Evolutionary conservation across 2,888 invertebrate genomes (phyloP), one percentile per base, ranked within the genome.

Genomic region (Ferdinandea cuprea): DNA sequence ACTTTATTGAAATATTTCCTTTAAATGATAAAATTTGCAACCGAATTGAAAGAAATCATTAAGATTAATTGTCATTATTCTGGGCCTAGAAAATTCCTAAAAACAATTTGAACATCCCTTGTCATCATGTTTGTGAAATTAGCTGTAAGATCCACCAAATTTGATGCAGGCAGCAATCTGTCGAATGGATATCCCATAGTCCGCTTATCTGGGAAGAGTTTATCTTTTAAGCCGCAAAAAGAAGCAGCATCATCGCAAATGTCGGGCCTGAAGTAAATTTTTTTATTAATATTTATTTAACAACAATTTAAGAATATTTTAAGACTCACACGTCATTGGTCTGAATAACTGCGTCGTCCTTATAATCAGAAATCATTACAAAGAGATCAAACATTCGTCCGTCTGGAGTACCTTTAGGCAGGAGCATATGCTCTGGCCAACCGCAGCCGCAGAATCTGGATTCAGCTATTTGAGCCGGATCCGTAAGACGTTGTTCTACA

Each of bases 371-470:
- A 74, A 96, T 92, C 95, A 96, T 96, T 44, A 93, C 94, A 89
- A 95, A 96, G 42, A 96, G 91, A 85, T 95, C 93, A 87, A 94
- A 93, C 0, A 92, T 90, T 90, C 93, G 94, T 0, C 96, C 96
- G 73, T 92, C 92, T 0, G 92, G 87, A 3, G 89, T 94, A 3
- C 96, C 96, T 90, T 94, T 95, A 0, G 96, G 95, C 35, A 96
- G 86, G 5, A 96, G 92, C 93, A 96, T 93, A 90, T 96, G 96
- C 79, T 96, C 94, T 0, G 96, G 96, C 96, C 96, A 96, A 59
- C 96, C 96, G 87, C 97, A 97, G 78, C 96, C 96, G 91, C 97
- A 97, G 93, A 95, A 96, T 91, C 95, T 95, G 91, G 95, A 95
- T 61, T 91, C 89, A 0, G 91, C 92, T 0, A 92, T 90, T 2